Evolutionary conservation across 2,888 invertebrate genomes (phyloP).

Genomic region (Cataglyphis livida): DNA sequence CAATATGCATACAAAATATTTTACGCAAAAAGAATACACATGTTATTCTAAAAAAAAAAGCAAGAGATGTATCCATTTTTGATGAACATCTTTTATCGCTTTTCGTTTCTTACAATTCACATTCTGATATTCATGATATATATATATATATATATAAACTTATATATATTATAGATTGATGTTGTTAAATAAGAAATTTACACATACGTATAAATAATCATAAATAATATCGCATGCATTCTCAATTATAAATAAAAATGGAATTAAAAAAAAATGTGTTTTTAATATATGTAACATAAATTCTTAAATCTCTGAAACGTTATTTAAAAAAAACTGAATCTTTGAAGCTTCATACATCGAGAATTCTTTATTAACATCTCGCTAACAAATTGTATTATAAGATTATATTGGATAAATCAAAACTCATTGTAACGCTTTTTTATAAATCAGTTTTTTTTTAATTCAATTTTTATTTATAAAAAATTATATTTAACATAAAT

Average conservation of each 20-base stretch:
- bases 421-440: constrained; percentile 41
- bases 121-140: background rate
- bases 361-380: constrained; percentile 9
- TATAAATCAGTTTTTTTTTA: constrained; percentile 41
- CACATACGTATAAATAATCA: background rate
- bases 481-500: constrained; percentile 56
- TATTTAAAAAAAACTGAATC: background rate
- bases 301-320: background rate
- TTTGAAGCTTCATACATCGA: background rate
- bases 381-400: constrained; percentile 28
- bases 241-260: constrained; percentile 4
- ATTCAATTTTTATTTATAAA: constrained; percentile 55
- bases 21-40: background rate
- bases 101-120: background rate
- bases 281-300: constrained; percentile 12
- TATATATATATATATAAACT: background rate
- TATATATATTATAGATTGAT: constrained; percentile 57
- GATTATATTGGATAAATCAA: constrained; percentile 47
- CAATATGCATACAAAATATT: background rate
- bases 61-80: background rate
- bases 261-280: constrained; percentile 5
- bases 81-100: background rate
- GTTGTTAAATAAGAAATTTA: constrained; percentile 74
- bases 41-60: background rate
- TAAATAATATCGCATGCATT: constrained; percentile 9